A percentile compares a stretch with the other conserved stretches of the same genome.
phyloP scores from a whole-genome alignment of 2,113 vertebrate genomes.

The Erpornis zantholeuca region DNA sequence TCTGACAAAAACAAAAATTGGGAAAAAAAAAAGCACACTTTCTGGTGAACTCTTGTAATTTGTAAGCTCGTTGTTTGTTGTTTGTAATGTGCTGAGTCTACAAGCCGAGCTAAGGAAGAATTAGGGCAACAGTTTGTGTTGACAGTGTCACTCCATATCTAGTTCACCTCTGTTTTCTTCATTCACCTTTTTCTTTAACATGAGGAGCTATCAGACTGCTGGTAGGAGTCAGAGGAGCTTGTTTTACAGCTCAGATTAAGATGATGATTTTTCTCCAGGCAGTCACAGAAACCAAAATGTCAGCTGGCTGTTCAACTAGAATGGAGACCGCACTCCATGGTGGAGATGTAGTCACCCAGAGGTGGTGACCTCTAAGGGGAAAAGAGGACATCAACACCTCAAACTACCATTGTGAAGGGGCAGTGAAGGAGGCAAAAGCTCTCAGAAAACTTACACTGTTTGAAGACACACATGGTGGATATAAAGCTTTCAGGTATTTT shows the following conservation, averaged over 20 bases:
- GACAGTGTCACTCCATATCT: neutral
- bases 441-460: neutral
- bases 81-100: constrained; percentile 53
- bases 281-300: neutral
- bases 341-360: neutral
- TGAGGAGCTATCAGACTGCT: neutral
- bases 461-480: neutral
- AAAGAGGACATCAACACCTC: neutral
- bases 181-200: neutral
- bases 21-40: constrained; percentile 52
- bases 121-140: constrained; percentile 42
- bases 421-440: neutral
- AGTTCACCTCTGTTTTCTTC: neutral
- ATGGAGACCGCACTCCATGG: neutral
- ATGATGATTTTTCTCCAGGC: neutral
- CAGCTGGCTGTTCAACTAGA: neutral
- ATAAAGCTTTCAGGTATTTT: neutral
- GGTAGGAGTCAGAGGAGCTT: neutral
- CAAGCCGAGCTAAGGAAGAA: constrained; percentile 15
- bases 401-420: neutral
- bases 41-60: constrained; percentile 65
- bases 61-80: constrained; percentile 62
- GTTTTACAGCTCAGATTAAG: neutral
- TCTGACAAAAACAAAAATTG: neutral
- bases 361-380: neutral